Evolutionary conservation across 2,113 vertebrate genomes (phyloP).

Genomic region (Pardalotus punctatus): DNA sequence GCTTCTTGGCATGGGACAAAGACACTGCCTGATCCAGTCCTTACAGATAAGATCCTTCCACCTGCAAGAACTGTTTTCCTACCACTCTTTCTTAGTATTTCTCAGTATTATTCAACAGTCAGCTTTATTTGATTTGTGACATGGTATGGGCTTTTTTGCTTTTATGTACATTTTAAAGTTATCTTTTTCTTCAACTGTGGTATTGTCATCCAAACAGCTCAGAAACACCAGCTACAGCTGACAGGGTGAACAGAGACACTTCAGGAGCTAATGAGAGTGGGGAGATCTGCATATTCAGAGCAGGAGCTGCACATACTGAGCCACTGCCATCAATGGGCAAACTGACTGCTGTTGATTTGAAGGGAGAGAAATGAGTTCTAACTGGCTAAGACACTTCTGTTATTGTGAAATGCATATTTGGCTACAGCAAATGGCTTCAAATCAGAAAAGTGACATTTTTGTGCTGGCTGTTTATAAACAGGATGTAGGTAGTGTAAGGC

Average conservation of each 20-base stretch:
- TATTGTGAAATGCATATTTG: constrained; percentile 34
- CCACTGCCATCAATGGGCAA: neutral
- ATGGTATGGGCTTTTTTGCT: neutral
- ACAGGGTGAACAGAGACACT: neutral
- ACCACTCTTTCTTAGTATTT: neutral
- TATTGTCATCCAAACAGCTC: neutral
- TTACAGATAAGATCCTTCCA: neutral
- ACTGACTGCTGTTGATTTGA: neutral
- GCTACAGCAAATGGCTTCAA: constrained; percentile 27
- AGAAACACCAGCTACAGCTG: neutral
- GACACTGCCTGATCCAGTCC: neutral
- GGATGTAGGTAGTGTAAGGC: constrained; percentile 28
- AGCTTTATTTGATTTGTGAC: neutral
- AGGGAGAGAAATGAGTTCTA: neutral
- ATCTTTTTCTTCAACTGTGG: neutral
- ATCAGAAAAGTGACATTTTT: constrained; percentile 54
- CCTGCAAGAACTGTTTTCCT: neutral
- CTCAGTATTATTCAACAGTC: neutral
- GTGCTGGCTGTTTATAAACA: constrained; percentile 55
- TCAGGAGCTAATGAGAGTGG: neutral
- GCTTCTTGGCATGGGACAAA: neutral
- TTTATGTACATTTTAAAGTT: neutral
- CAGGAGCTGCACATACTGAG: neutral
- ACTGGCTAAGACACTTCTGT: neutral
- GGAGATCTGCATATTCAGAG: neutral